Evolutionary conservation across 2,797 vertebrate genomes (phyloP), one percentile per base, ranked within the genome.

Genomic region (Bufotes viridis): DNA sequence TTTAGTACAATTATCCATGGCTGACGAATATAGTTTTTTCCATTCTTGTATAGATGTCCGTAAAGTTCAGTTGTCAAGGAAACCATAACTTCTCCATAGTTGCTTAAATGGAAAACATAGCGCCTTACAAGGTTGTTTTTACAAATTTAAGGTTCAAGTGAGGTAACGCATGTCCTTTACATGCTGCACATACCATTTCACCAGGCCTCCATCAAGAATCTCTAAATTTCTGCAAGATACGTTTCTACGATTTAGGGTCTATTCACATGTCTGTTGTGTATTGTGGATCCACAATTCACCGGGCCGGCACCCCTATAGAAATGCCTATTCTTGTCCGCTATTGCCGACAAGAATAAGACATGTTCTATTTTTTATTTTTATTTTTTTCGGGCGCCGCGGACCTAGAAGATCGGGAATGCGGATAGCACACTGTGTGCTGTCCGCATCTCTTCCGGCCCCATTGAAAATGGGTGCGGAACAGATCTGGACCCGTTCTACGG

Each of bases 41-140:
- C 9, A 11, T 58, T 17, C 9, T 58, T 58, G 13, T 12, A 2
- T n/a, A 60, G 78, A 58, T 79, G 75, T 79, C 24, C 15, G 22
- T 17, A 63, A 82, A 53, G 34, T 67, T 82, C 51, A 53, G 80
- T 82, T 82, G 81, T 69, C 81, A 82, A 8, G 81, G 81, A 82
- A 65, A 82, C 81, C 8, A 24, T 51, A 55, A 51, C n/a, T 55
- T 63, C 34, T 82, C 8, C 22, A 10, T 26, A 7, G 26, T 53
- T 67, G 22, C 14, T 51, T 26, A 15, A 82, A 42, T 49, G 65
- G 42, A 60, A 74, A 42, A 20, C 26, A 80, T 34, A 63, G 65
- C 1, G 29, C 10, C 6, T 10, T 81, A 34, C 12, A 9, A 20
- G 79, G 12, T 65, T 51, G 42, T 65, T 34, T 20, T 65, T 42